Evolutionary conservation across 2,113 vertebrate genomes (phyloP), one percentile per base, ranked within the genome.

Genomic region (Cyanoramphus novaezelandiae): DNA sequence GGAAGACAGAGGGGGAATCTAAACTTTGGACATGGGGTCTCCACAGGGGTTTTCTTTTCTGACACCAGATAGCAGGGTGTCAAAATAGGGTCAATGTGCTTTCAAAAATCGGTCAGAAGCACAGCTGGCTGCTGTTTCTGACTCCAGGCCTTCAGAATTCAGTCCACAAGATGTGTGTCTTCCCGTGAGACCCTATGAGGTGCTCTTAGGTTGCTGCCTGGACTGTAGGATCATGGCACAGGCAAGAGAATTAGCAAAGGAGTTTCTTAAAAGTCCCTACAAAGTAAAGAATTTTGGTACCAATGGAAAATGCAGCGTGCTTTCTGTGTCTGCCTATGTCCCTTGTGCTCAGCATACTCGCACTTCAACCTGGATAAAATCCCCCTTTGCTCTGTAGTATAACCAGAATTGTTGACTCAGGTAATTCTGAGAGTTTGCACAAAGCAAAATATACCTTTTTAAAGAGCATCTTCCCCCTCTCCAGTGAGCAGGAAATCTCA

Each of bases 21-120:
- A 13, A 87, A 81, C 29, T 43, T 80, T 21, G 29, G 33, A 16
- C 4, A 1, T 3, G 17, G 25, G 12, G 2, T n/a, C 19, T 41
- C 25, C 18, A 21, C 7, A 49, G n/a, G 14, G 13, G 2, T 10
- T 64, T 74, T 77, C 16, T 43, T 57, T 50, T 52, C 60, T 82
- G 53, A 10, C 11, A 39, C 17, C 33, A 24, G 37, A 8, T 0
- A 9, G 7, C 16, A 60, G 9, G 3, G 4, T 39, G 5, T 37
- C 53, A 60, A 78, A 74, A 65, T 2, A 24, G 16, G 5, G 25
- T 23, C 4, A 2, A 5, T 15, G 31, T 41, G 4, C 13, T 63
- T 71, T 62, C 78, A 74, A 37, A 65, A 53, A 8, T 3, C 2
- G 7, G 15, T 33, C 78, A 77, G 44, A 29, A 33, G 24, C 13